phyloP scores from a whole-genome alignment of 2,113 vertebrate species.

The Delphinus delphis region DNA sequence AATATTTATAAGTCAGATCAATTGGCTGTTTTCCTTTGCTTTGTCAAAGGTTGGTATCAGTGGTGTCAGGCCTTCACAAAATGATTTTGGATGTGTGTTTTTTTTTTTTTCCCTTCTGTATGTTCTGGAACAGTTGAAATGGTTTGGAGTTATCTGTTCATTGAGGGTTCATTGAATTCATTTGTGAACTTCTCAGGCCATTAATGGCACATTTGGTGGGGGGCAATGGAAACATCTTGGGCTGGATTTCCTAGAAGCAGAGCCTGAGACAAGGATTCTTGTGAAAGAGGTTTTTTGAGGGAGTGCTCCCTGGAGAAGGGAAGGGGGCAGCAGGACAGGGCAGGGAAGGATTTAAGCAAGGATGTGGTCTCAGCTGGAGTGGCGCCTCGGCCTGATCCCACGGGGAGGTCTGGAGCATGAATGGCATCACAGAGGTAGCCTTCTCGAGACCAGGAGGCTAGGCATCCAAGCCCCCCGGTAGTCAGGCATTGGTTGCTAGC shows the following conservation, averaged over 20 bases:
- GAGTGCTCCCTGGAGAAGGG: neutral
- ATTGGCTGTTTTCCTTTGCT: neutral
- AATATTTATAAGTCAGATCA: neutral
- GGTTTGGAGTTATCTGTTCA: neutral
- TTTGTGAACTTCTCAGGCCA: neutral
- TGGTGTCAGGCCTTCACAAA: neutral
- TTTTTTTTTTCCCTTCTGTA: neutral
- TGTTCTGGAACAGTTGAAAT: neutral
- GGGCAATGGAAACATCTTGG: neutral
- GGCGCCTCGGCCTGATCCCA: neutral
- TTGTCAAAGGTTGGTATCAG: neutral
- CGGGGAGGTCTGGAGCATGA: no score
- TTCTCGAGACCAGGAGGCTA: neutral
- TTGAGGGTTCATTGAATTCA: neutral
- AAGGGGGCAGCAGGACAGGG: no score
- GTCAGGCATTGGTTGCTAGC: no score
- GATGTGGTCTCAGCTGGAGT: neutral
- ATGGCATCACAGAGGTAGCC: rapidly evolving
- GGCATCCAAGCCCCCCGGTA: neutral
- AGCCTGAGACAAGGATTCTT: neutral
- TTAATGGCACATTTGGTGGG: no score
- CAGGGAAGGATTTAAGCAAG: neutral
- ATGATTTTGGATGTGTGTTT: neutral
- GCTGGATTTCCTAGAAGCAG: neutral
- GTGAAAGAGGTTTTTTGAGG: neutral